Evolutionary conservation across 2,113 vertebrate genomes (phyloP), one percentile per base, ranked within the genome.

Genomic region (Eonycteris spelaea): DNA sequence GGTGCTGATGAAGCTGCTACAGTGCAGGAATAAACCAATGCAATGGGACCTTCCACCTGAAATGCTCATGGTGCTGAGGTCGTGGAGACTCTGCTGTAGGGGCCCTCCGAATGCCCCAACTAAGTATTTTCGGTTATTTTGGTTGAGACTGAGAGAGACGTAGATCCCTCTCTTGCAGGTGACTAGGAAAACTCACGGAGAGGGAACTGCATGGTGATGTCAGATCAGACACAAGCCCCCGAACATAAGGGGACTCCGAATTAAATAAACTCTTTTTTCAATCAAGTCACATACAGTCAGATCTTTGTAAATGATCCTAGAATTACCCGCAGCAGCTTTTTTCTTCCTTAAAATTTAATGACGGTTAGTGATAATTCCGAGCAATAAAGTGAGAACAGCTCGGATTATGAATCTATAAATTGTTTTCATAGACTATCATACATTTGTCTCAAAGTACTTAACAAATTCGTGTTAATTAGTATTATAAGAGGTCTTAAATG

Each of bases 51-150:
- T 73, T 59, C 35, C 18, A 22, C 7, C n/a, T 88, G n/a, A 73
- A 53, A 61, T 45, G 61, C 28, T 65, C 74, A 24, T 26, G 30
- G 5, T 7, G 0, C 38, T 70, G 35, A 92, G 5, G 3, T 1
- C 61, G 30, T 22, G 24, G 19, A 83, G 86, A 7, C 7, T 6
- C 61, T 26, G 1, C 6, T 45, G 0, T 2, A 21, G 14, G 10
- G 4, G 3, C 9, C 14, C 9, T 35, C 22, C 30, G 4, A 19
- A 6, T 5, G 1, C 2, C 3, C 11, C 21, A 26, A 28, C 16
- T 1, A 40, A 6, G 5, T 6, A 21, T 5, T 86, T 53, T 91
- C 15, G 68, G 7, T 75, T 65, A 9, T 85, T 78, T 83, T 43
- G 5, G n/a, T 51, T 61, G 5, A 57, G 80, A 35, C 30, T n/a